These are phyloP conservation scores for Drosophila macrothrix DNA, from an alignment of 2,888 invertebrate genomes.

Conservation along the genomic window DNA sequence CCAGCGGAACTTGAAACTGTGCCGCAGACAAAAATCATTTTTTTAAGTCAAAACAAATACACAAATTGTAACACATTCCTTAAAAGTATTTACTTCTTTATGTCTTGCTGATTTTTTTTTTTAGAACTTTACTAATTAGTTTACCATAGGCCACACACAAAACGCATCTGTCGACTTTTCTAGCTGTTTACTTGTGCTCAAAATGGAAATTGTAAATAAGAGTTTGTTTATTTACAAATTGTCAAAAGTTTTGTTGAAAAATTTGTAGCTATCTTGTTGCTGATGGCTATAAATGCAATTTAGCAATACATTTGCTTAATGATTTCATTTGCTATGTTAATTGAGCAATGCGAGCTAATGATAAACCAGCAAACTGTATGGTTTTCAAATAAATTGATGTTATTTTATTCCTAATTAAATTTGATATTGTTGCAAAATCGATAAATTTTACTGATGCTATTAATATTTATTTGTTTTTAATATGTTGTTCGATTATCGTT, in stretches of 20 bases:
- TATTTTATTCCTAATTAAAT: background rate
- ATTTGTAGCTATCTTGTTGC: conserved; percentile 20
- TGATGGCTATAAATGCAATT: conserved; percentile 15
- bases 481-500: background rate
- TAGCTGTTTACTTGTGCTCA: conserved; percentile 27
- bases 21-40: conserved; percentile 4
- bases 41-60: conserved; percentile 53
- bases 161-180: background rate
- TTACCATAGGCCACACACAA: conserved; percentile 25
- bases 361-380: background rate
- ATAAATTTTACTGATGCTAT: background rate
- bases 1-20: conserved; percentile 8
- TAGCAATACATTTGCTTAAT: conserved; percentile 8
- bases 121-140: conserved; percentile 48
- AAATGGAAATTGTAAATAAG: conserved; percentile 51
- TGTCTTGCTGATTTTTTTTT: conserved; percentile 8
- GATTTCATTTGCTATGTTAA: conserved; percentile 23
- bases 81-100: conserved; percentile 29
- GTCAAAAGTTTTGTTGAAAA: conserved; percentile 57
- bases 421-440: background rate
- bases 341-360: background rate
- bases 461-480: background rate
- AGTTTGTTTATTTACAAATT: conserved; percentile 71
- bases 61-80: conserved; percentile 63
- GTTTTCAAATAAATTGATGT: background rate